These are phyloP conservation scores for Clivina fossor DNA, from an alignment of 2,888 invertebrate genomes.

Conservation along the genomic window DNA sequence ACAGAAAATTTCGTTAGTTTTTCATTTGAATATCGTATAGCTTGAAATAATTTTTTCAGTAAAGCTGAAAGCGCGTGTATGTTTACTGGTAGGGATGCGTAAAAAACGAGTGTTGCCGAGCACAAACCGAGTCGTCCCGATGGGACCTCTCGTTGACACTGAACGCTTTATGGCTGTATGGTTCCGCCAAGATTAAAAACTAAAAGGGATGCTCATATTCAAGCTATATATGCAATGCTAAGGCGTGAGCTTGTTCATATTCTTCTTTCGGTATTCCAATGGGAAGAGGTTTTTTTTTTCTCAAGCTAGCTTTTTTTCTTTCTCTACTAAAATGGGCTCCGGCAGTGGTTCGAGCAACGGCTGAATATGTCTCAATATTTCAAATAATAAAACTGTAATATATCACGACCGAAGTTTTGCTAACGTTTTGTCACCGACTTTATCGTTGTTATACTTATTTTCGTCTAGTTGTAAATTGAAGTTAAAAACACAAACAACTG, in stretches of 20 bases:
- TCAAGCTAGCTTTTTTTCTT: neutral
- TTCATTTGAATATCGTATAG: neutral
- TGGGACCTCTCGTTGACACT: slow-evolving; percentile 32
- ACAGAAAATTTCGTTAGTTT: too few relatives aligned
- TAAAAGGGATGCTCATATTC: slow-evolving; percentile 24
- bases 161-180: slow-evolving; percentile 27
- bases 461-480: too few relatives aligned
- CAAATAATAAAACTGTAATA: too few relatives aligned
- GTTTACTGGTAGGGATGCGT: slow-evolving; percentile 25
- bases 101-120: slow-evolving; percentile 27
- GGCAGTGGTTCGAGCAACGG: too few relatives aligned
- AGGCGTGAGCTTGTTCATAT: slow-evolving; percentile 18
- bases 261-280: slow-evolving; percentile 9
- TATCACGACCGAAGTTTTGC: too few relatives aligned
- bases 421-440: too few relatives aligned
- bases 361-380: too few relatives aligned
- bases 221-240: too few relatives aligned
- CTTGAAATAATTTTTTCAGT: neutral
- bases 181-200: slow-evolving; percentile 33
- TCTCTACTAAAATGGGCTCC: too few relatives aligned
- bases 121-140: slow-evolving; percentile 25
- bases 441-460: too few relatives aligned
- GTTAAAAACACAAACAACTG: too few relatives aligned
- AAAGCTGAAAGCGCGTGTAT: slow-evolving; percentile 6
- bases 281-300: slow-evolving; percentile 3